Conservation (phyloP, 2,888 invertebrate genomes). For the Balanococcus diminutus region DNA sequence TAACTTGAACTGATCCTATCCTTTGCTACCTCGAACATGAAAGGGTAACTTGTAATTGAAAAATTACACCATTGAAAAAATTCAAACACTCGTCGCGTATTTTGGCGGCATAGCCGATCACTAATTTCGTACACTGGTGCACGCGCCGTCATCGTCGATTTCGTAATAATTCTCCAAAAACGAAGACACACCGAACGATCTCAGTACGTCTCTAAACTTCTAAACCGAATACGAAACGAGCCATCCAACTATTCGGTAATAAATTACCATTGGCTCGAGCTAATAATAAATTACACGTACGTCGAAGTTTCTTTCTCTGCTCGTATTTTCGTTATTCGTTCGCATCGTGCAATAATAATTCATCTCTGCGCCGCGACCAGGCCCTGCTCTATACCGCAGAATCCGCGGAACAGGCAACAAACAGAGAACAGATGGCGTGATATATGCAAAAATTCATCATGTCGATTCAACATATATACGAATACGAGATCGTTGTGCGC, state of each 20-base stretch:
- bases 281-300: not conserved
- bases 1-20: not conserved
- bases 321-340: not conserved
- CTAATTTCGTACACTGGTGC: not conserved
- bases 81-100: not conserved
- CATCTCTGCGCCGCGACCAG: not conserved
- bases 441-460: not conserved
- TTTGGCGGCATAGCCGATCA: not conserved
- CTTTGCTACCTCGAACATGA: not conserved
- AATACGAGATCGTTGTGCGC: not conserved
- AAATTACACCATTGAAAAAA: not conserved
- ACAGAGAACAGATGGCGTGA: not conserved
- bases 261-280: not conserved
- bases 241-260: not conserved
- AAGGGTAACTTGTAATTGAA: not conserved
- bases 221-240: not conserved
- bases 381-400: not conserved
- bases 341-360: not conserved
- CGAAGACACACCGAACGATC: not conserved
- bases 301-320: not conserved
- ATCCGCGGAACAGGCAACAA: not conserved
- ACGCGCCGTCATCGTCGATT: not conserved
- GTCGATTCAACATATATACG: not conserved
- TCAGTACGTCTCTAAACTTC: not conserved
- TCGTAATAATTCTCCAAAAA: not conserved